Conservation (phyloP, 2,797 vertebrate species). For the Xerus rutilus region DNA sequence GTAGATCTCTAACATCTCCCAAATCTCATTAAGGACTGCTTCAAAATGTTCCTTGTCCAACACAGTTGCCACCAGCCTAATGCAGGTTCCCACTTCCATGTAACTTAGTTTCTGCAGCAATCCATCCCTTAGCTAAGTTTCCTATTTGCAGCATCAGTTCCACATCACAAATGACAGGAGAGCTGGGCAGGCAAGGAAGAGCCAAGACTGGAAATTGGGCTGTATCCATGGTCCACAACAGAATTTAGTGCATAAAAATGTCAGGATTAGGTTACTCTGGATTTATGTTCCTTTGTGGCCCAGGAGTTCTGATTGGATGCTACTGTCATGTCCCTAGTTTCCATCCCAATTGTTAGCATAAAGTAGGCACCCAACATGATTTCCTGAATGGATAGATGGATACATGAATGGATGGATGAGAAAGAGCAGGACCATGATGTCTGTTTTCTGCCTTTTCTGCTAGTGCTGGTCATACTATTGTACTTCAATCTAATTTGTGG, state of each 20-base stretch:
- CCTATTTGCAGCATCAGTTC: not conserved
- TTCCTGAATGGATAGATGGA: not conserved
- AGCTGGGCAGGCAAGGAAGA: not conserved
- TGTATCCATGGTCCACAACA: not conserved
- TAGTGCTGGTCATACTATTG: too few species aligned
- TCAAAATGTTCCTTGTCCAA: not conserved
- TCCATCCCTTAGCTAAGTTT: not conserved
- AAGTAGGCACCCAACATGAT: not conserved
- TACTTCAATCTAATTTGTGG: not conserved
- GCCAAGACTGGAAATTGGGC: not conserved
- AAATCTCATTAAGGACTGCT: not conserved
- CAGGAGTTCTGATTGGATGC: not conserved
- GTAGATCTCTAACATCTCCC: not conserved
- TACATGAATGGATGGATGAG: not conserved
- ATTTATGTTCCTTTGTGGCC: not conserved
- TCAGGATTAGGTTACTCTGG: not conserved
- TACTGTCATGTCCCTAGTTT: not conserved
- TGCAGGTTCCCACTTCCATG: not conserved
- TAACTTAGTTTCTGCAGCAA: constrained; percentile 8
- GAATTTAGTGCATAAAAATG: not conserved
- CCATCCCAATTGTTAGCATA: not conserved
- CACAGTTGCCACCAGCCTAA: not conserved
- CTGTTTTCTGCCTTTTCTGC: not conserved
- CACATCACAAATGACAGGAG: not conserved
- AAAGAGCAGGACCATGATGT: not conserved